phyloP scores from a whole-genome alignment of 2,888 invertebrate species.

The Theodoxus fluviatilis region DNA sequence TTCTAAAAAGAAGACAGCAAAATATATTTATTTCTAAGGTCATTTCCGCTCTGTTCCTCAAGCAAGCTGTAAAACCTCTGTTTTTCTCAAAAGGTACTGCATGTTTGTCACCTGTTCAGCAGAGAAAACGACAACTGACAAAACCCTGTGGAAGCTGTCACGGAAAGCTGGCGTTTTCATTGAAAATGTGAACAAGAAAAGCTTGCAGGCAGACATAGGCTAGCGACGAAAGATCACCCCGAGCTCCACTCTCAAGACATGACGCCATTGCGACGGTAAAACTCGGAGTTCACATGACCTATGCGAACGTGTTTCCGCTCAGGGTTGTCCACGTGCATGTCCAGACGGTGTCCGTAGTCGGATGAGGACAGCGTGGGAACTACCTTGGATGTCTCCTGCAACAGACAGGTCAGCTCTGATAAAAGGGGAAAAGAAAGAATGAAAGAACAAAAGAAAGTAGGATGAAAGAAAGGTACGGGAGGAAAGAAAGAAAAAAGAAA shows the following conservation, averaged over 20 bases:
- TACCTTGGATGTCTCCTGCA: constrained; percentile 58
- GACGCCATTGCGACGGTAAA: constrained; percentile 60
- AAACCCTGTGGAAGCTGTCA: no score
- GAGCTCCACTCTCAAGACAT: constrained; percentile 27
- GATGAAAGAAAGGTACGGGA: no score
- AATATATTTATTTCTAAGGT: no score
- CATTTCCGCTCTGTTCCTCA: no score
- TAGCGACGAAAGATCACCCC: no score
- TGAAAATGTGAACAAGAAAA: not conserved
- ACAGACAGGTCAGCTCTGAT: no score
- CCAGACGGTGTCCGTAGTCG: constrained; percentile 58
- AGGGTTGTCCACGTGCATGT: constrained; percentile 49
- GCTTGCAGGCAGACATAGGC: constrained; percentile 4
- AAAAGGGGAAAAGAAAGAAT: not conserved
- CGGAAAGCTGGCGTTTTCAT: no score
- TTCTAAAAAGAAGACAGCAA: no score
- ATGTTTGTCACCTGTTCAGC: not conserved
- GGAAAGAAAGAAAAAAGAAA: no score
- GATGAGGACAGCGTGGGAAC: constrained; percentile 61
- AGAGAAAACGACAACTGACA: not conserved
- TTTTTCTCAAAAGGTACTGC: not conserved
- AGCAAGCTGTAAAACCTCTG: not conserved
- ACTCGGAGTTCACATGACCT: constrained; percentile 58
- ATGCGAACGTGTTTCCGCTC: constrained; percentile 61
- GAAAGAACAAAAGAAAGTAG: no score